Base-by-base conservation (phyloP, 1,140 invertebrate genomes). In the Ips typographus region DNA sequence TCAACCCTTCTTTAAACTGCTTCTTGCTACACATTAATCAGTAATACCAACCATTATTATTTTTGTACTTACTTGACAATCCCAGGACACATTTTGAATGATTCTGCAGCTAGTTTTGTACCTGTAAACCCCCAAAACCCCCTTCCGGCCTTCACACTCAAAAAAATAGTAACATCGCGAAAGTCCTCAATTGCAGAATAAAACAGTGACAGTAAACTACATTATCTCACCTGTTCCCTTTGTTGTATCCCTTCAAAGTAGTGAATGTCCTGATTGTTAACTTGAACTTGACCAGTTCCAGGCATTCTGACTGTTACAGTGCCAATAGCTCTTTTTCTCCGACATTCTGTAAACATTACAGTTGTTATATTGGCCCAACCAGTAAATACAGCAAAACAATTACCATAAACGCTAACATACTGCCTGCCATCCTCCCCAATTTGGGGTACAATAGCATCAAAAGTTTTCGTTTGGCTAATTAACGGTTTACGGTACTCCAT, bases 211-310 rank as follows among this genome's bases (percentile, higher is more conserved):
- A 51, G 40, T 39, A 51, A 51, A 51, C 6, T 22, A 74, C 40
- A 6, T 56, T 37, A 37, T 83, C 84, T 84, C 79, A 91, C 89
- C 85, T 93, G 91, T 80, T 93, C 92, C 72, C 90, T 87, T 51
- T 86, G 79, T 76, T 92, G 86, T 6, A 86, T 79, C 72, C 87
- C 80, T 41, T 83, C 75, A 78, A 95, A 94, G 77, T 92, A 95
- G 1, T 83, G 83, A n/a, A 95, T 85, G 74, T 89, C 86, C 74
- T 89, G 73, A 22, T 88, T 91, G 83, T 98, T 96, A 52, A 98
- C 91, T 38, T 80, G 86, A 65, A 97, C 87, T 76, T 89, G 85
- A 7, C 95, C 95, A 43, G 90, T 89, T 22, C 95, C 95, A 60
- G 93, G 89, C 4, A 85, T 87, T 61, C 79, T 82, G 1, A 94